Conservation (phyloP, 2,888 invertebrate species). For the Pteria penguin region DNA sequence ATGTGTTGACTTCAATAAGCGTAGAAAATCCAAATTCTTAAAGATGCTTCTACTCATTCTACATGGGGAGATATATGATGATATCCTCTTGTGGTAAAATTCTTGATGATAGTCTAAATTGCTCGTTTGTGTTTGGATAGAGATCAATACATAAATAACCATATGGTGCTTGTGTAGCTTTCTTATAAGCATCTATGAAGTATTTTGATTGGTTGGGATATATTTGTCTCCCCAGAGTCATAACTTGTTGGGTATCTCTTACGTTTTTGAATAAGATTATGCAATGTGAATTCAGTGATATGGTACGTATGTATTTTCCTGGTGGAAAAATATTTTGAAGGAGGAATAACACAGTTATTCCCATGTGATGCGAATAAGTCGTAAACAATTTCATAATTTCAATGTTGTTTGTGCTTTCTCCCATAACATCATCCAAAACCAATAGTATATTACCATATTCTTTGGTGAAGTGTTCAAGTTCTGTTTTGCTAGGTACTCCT, state of each 20-base stretch:
- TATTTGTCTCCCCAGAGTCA: slow-evolving; percentile 25
- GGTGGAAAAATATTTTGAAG: slow-evolving; percentile 31
- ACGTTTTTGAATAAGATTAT: slow-evolving; percentile 20
- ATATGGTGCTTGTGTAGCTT: slow-evolving; percentile 5
- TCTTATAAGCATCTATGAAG: slow-evolving; percentile 13
- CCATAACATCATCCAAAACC: slow-evolving; percentile 40
- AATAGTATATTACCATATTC: slow-evolving; percentile 30
- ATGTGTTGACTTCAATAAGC: not conserved
- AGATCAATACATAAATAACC: not conserved
- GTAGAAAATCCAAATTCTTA: slow-evolving; percentile 13
- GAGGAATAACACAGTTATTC: slow-evolving; percentile 17
- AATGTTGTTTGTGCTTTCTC: not conserved
- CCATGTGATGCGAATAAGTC: slow-evolving; percentile 36
- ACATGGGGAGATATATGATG: not conserved
- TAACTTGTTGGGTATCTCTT: slow-evolving; percentile 15
- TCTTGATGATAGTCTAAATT: not conserved
- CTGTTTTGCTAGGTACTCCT: slow-evolving; percentile 32
- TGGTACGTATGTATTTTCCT: slow-evolving; percentile 12
- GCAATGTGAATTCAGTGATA: slow-evolving; percentile 17
- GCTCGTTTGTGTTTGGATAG: not conserved
- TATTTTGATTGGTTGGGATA: slow-evolving; percentile 16
- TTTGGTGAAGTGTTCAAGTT: slow-evolving; percentile 21
- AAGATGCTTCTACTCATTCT: not conserved
- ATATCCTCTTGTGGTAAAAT: not conserved
- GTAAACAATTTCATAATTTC: slow-evolving; percentile 35